Base-by-base conservation (phyloP, 2,113 vertebrate genomes). In the Acanthochromis polyacanthus region DNA sequence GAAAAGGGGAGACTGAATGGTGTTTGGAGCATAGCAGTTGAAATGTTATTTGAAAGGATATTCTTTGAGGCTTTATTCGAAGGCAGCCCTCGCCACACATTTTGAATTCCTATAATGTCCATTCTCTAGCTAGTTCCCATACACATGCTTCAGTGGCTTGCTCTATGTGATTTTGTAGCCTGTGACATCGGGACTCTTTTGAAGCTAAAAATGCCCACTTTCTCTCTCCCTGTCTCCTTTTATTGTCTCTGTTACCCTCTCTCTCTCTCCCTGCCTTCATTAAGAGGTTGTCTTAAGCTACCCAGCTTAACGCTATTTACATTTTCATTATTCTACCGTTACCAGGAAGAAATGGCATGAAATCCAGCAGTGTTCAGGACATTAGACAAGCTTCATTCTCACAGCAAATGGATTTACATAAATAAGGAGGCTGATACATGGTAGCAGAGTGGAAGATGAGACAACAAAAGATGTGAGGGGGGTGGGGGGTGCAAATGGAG, bases 311-410 rank as follows among this genome's bases (percentile, higher is more conserved):
- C 92, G 83, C 90, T 92, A 93, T 94, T 93, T 92, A 93, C 93
- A 94, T 93, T 92, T 93, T 91, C 91, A 93, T 94, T 94, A 93
- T 94, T 94, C 85, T 76, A 80, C 85, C 77, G 89, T 90, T 91
- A 91, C 92, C 88, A 60, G 86, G 85, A 92, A 92, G 88, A 91
- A 94, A 90, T 75, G 87, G 82, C 90, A 91, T 94, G 89, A 94
- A 94, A 93, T 93, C 84, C 90, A 80, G 78, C 82, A 90, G 88
- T 90, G 93, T 94, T 93, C 78, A 72, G 88, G 89, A 94, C 91
- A 92, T 93, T 94, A 94, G 93, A 92, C 92, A 91, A 90, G 93
- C 92, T 92, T 85, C 91, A 89, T 92, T 93, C 92, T 90, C 91
- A 85, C 90, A 84, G 89, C 87, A 85, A 89, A 89, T 89, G 91